phyloP scores from a whole-genome alignment of 2,797 vertebrate genomes.

The Parauchenoglanis ngamensis region DNA sequence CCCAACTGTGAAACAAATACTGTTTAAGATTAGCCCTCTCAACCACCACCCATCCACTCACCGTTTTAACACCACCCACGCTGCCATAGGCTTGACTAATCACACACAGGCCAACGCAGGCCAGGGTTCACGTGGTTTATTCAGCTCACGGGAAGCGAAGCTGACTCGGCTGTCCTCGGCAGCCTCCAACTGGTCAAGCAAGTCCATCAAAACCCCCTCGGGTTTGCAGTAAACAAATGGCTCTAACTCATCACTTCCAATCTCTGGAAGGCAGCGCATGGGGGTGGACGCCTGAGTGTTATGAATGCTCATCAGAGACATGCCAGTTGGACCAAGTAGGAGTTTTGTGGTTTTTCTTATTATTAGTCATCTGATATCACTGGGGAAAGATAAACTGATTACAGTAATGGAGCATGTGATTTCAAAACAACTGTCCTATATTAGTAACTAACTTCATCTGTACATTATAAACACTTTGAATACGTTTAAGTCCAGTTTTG shows the following conservation, averaged over 20 bases:
- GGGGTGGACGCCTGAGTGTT: neutral
- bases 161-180: constrained; percentile 76
- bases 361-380: constrained; percentile 27
- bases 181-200: constrained; percentile 74
- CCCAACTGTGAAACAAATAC: constrained; percentile 60
- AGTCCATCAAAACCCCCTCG: constrained; percentile 62
- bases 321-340: constrained; percentile 37
- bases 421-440: neutral
- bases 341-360: constrained; percentile 27
- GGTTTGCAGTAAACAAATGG: constrained; percentile 62
- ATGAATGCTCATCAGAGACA: constrained; percentile 24
- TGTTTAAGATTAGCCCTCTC: constrained; percentile 65
- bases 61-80: constrained; percentile 62
- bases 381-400: neutral
- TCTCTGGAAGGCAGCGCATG: constrained; percentile 34
- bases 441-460: neutral
- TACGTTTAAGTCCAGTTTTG: neutral
- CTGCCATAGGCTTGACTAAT: constrained; percentile 59
- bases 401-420: constrained; percentile 4
- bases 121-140: constrained; percentile 72
- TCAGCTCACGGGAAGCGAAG: constrained; percentile 73
- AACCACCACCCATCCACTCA: constrained; percentile 59
- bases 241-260: constrained; percentile 43
- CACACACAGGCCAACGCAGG: constrained; percentile 68
- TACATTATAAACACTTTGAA: neutral